These are phyloP conservation scores for Drosophila dives DNA, from an alignment of 2,888 invertebrate genomes.

Conservation along the genomic window DNA sequence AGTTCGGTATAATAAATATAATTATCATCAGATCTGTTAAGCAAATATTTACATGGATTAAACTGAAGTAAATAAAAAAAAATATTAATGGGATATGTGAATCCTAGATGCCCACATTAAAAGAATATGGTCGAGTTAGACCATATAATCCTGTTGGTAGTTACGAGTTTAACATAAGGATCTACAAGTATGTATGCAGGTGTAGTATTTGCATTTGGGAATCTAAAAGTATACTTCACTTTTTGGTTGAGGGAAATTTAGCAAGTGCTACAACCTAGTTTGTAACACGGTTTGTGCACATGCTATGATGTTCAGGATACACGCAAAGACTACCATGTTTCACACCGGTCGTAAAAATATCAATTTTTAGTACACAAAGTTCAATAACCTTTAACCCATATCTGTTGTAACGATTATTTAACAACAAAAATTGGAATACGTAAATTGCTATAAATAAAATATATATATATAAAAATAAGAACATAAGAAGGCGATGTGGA, in stretches of 20 bases:
- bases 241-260: not conserved
- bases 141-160: too few species aligned
- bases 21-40: too few species aligned
- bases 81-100: not conserved
- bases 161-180: not conserved
- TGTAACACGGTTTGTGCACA: not conserved
- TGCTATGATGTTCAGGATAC: too few species aligned
- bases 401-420: not conserved
- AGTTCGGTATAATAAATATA: too few species aligned
- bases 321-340: not conserved
- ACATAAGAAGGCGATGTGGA: constrained; percentile 31
- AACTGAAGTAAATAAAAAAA: not conserved
- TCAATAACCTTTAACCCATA: not conserved
- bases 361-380: not conserved
- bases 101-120: not conserved
- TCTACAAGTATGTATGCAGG: not conserved
- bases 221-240: not conserved
- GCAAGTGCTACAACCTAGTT: not conserved
- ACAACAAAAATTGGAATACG: not conserved
- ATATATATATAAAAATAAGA: constrained; percentile 18
- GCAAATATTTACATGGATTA: not conserved
- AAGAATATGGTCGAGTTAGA: too few species aligned
- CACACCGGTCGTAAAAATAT: not conserved
- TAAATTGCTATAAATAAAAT: not conserved
- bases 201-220: not conserved